Conservation (phyloP, 2,888 invertebrate genomes). For the Lasioglossum pauxillum region DNA sequence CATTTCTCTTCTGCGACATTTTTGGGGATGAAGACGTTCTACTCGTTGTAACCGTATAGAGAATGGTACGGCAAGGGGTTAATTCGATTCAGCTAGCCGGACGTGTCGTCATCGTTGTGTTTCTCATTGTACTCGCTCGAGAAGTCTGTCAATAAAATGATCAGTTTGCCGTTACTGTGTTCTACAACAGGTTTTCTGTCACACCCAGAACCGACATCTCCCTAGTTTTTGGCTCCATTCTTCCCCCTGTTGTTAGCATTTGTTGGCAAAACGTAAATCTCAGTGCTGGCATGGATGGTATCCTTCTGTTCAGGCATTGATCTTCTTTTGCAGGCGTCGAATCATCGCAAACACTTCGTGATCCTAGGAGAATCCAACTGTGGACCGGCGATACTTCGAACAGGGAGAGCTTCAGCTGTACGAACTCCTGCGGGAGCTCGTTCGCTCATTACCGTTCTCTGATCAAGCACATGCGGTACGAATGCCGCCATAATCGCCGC, state of each 20-base stretch:
- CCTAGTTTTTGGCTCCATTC: background rate
- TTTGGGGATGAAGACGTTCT: too few species aligned
- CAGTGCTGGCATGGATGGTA: background rate
- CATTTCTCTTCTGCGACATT: too few species aligned
- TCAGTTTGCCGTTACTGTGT: background rate
- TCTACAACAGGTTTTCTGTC: background rate
- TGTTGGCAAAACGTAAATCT: background rate
- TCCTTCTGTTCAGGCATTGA: constrained; percentile 24
- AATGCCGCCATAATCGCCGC: constrained; percentile 70
- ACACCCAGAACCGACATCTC: background rate
- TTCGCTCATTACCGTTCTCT: constrained; percentile 61
- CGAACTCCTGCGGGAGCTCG: constrained; percentile 65
- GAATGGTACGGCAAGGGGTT: too few species aligned
- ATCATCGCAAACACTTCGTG: constrained; percentile 12
- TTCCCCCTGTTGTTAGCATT: background rate
- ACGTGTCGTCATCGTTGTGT: background rate
- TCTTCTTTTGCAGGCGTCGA: constrained; percentile 58
- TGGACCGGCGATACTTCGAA: background rate
- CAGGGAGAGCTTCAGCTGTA: constrained; percentile 51
- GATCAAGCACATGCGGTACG: constrained; percentile 63
- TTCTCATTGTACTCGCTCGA: constrained; percentile 18
- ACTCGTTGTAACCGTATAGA: too few species aligned
- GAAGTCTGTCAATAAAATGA: constrained; percentile 33
- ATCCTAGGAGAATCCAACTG: background rate
- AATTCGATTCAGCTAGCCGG: background rate